Evolutionary conservation across 2,797 vertebrate species (phyloP).

Genomic region (Hapalemur alaotrensis): DNA sequence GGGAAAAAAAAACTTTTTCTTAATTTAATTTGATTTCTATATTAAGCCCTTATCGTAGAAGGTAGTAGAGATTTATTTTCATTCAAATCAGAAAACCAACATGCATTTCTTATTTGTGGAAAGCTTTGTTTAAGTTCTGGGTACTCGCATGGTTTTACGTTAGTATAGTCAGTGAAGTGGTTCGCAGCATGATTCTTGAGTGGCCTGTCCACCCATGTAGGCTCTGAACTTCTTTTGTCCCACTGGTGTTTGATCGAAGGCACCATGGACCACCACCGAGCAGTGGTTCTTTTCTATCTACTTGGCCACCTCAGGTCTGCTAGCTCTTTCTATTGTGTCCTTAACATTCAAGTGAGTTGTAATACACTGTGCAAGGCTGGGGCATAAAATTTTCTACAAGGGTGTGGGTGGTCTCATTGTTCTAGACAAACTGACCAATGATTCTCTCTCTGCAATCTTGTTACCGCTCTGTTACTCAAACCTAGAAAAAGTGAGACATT

Average conservation of each 20-base stretch:
- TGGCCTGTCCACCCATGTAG: background rate
- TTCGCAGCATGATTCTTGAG: background rate
- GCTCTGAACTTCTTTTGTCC: background rate
- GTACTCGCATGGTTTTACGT: background rate
- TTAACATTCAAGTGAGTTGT: background rate
- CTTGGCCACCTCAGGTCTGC: background rate
- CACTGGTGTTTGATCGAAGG: background rate
- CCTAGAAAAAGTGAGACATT: background rate
- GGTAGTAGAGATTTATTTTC: background rate
- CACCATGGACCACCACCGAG: background rate
- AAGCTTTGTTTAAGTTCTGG: background rate
- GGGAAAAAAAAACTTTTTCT: background rate
- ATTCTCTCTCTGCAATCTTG: background rate
- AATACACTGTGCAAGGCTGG: background rate
- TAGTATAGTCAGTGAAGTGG: background rate
- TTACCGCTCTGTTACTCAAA: background rate
- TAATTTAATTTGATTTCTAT: background rate
- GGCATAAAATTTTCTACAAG: background rate
- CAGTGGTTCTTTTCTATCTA: background rate
- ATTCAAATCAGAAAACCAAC: background rate
- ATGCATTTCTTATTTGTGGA: background rate
- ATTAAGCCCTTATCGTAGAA: background rate
- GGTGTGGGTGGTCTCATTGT: background rate
- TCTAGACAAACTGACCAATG: background rate
- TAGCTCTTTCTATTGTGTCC: background rate